phyloP scores from a whole-genome alignment of 2,113 vertebrate species.

The Hippolais icterina region DNA sequence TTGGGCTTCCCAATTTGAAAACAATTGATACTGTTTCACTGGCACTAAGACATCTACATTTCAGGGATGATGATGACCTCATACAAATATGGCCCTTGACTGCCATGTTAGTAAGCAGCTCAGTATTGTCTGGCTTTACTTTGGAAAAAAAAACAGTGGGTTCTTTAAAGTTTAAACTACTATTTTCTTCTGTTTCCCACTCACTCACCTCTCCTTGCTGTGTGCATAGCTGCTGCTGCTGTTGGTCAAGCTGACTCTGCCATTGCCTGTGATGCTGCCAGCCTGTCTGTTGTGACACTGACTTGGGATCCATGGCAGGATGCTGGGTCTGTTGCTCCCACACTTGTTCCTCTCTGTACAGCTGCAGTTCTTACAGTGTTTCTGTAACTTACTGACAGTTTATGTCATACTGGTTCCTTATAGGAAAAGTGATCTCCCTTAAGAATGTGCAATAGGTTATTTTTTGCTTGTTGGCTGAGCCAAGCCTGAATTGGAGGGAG shows the following conservation, averaged over 20 bases:
- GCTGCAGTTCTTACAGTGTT: not conserved
- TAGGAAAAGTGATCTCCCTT: not conserved
- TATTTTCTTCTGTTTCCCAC: not conserved
- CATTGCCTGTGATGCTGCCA: not conserved
- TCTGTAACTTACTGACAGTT: not conserved
- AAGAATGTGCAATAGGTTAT: not conserved
- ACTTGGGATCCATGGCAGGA: not conserved
- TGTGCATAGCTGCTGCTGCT: not conserved
- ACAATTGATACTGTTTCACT: not conserved
- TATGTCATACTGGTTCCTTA: not conserved
- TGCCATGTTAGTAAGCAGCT: not conserved
- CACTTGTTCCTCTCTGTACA: not conserved
- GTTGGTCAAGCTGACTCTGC: not conserved
- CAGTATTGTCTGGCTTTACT: not conserved
- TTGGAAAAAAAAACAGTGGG: not conserved
- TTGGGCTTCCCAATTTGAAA: not conserved
- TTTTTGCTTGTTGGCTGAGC: not conserved
- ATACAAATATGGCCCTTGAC: not conserved
- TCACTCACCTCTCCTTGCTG: not conserved
- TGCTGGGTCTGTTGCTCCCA: accelerated
- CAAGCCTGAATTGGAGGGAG: not conserved
- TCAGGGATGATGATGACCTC: not conserved
- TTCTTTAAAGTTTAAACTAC: not conserved
- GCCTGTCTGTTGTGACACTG: not conserved
- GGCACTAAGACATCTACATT: not conserved